Percentiles rank a stretch among this genome's conserved stretches.
These are phyloP conservation scores for Pithys albifrons DNA, from an alignment of 2,113 vertebrate species.

Conservation along the genomic window DNA sequence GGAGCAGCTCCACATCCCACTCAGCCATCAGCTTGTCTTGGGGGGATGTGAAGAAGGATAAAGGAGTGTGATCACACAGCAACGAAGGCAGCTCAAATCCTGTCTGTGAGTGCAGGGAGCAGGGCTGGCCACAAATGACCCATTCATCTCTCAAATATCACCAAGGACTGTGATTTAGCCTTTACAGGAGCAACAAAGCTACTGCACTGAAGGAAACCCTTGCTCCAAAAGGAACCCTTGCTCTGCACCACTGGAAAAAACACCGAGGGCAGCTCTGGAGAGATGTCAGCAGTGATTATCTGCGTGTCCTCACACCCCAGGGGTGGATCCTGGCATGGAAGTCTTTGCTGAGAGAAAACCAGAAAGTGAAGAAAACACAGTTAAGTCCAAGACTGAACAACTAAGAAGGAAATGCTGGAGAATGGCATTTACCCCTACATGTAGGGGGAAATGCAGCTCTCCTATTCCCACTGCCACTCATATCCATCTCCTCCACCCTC, in stretches of 20 bases:
- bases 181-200: background rate
- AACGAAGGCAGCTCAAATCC: background rate
- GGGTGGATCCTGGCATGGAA: background rate
- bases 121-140: background rate
- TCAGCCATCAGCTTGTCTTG: background rate
- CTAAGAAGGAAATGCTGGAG: background rate
- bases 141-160: background rate
- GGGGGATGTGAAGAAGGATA: background rate
- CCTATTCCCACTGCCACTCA: fast-evolving
- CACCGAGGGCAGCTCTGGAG: background rate
- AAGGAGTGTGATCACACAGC: background rate
- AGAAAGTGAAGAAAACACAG: background rate
- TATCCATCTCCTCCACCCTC: background rate
- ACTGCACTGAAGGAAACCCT: background rate
- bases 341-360: background rate
- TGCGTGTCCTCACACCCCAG: background rate
- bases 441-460: background rate
- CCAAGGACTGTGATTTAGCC: background rate
- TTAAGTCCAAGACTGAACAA: background rate
- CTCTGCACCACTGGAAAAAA: background rate
- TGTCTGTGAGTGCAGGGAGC: background rate
- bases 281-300: background rate
- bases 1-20: background rate
- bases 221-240: background rate
- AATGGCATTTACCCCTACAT: fast-evolving